Conservation (phyloP, 2,888 invertebrate genomes). For the Chymomyza amoena region DNA sequence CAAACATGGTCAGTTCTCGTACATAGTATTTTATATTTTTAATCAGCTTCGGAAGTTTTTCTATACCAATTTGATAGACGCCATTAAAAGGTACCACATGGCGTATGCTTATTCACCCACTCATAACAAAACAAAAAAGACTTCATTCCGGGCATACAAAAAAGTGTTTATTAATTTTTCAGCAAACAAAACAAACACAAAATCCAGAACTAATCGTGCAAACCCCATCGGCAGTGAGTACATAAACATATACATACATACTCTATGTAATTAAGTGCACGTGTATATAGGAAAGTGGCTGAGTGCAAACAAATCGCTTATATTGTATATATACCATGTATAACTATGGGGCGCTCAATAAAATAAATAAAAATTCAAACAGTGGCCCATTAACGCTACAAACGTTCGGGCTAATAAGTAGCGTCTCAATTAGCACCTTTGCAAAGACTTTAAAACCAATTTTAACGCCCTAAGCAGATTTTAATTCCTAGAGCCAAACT, state of each 20-base stretch:
- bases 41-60: slow-evolving; percentile 46
- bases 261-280: not conserved
- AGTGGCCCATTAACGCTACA: not conserved
- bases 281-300: not conserved
- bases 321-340: not conserved
- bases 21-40: not conserved
- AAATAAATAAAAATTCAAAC: slow-evolving; percentile 26
- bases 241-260: too few relatives aligned
- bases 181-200: slow-evolving; percentile 32
- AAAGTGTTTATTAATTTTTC: slow-evolving; percentile 51
- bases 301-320: not conserved
- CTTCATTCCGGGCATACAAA: slow-evolving; percentile 18
- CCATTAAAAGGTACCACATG: slow-evolving; percentile 56
- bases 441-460: not conserved
- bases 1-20: not conserved
- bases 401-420: not conserved
- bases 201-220: not conserved
- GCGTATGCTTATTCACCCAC: slow-evolving; percentile 58
- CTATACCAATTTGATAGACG: slow-evolving; percentile 24
- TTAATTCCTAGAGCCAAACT: not conserved
- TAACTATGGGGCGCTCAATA: not conserved
- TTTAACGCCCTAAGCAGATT: not conserved
- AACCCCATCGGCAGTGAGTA: too few relatives aligned
- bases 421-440: not conserved
- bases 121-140: slow-evolving; percentile 6